These are phyloP conservation scores for Erinaceus europaeus DNA, from an alignment of 2,113 vertebrate species.

Conservation along the genomic window DNA sequence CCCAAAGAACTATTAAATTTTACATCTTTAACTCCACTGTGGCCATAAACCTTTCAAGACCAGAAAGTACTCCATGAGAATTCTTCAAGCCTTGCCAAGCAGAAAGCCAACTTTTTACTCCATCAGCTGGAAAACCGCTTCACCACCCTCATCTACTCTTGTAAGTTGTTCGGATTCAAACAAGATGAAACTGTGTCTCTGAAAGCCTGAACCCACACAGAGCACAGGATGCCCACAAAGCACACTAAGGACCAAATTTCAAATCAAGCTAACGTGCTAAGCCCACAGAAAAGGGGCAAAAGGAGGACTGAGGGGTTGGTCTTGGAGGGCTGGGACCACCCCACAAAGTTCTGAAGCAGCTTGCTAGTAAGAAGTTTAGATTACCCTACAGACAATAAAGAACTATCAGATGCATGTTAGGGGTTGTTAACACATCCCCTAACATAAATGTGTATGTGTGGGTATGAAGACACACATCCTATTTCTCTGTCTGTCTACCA, in stretches of 20 bases:
- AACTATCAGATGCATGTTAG: background rate
- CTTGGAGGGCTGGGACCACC: background rate
- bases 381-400: background rate
- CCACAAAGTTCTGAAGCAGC: background rate
- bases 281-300: background rate
- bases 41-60: background rate
- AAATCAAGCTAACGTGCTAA: background rate
- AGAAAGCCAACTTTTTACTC: background rate
- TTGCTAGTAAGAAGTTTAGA: background rate
- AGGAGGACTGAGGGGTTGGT: background rate
- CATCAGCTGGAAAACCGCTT: background rate
- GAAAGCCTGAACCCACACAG: background rate
- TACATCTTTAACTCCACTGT: slow-evolving; percentile 14
- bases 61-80: background rate
- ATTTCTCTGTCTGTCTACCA: background rate
- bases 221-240: background rate
- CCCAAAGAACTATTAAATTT: slow-evolving; percentile 36
- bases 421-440: background rate
- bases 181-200: no score
- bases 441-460: background rate
- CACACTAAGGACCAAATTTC: background rate
- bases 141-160: no score
- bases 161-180: no score
- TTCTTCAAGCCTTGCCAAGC: background rate
- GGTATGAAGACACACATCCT: background rate